phyloP scores from a whole-genome alignment of 2,797 vertebrate genomes.

The Malacoctenus gilli region DNA sequence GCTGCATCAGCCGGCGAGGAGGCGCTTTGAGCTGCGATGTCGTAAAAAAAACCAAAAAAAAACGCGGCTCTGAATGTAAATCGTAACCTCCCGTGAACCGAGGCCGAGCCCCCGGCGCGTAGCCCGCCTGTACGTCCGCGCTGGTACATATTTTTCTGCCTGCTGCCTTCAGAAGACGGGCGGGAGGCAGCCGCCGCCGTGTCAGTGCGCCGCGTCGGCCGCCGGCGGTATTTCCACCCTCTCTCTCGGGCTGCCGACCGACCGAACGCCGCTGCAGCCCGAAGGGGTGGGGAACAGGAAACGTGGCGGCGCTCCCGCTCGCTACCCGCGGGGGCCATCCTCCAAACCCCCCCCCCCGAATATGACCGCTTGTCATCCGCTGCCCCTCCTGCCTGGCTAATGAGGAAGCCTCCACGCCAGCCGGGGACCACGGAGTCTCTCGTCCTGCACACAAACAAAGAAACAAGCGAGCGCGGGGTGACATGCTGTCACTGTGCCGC shows the following conservation, averaged over 20 bases:
- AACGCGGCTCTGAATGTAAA: conserved; percentile 38
- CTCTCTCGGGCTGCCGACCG: neutral
- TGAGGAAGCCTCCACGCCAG: conserved; percentile 39
- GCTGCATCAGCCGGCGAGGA: conserved; percentile 23
- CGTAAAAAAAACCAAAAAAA: too few species aligned
- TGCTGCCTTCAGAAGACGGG: conserved; percentile 7
- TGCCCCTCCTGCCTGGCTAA: conserved; percentile 49
- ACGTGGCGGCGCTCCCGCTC: conserved; percentile 20
- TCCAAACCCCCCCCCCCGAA: conserved; percentile 38
- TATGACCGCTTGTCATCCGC: conserved; percentile 49
- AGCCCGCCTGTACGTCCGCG: conserved; percentile 2
- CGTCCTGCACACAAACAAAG: conserved; percentile 25
- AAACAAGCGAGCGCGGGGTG: conserved; percentile 28
- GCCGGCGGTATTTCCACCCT: conserved; percentile 10
- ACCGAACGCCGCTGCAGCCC: neutral
- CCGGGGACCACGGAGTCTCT: conserved; percentile 26
- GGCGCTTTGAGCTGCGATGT: conserved; percentile 35
- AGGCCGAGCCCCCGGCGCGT: conserved; percentile 8
- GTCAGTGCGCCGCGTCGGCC: neutral
- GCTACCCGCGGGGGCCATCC: conserved; percentile 32
- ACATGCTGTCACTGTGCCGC: conserved; percentile 58
- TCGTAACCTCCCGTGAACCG: conserved; percentile 35
- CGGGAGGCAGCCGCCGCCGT: conserved; percentile 11
- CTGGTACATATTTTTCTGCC: conserved; percentile 1
- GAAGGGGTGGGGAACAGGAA: conserved; percentile 1